These are phyloP conservation scores for Pelodytes ibericus DNA, from an alignment of 2,797 vertebrate species.

Conservation along the genomic window DNA sequence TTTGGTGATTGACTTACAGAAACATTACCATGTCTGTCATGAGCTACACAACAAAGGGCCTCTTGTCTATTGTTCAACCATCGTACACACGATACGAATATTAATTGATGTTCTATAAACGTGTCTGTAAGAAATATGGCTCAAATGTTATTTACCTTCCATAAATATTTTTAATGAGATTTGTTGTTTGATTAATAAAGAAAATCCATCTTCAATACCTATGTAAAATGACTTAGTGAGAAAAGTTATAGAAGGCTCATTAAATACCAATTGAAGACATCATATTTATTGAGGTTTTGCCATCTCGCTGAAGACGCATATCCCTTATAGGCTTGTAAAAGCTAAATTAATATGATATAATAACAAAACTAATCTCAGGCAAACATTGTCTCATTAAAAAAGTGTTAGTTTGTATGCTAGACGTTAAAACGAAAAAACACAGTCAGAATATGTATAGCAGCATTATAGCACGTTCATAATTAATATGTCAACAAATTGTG, in stretches of 20 bases:
- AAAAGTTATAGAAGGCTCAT: conserved; percentile 35
- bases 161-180: conserved; percentile 44
- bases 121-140: conserved; percentile 4
- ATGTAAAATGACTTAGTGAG: neutral
- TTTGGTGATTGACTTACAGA: too few relatives aligned
- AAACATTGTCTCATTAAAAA: conserved; percentile 45
- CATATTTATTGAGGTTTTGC: conserved; percentile 43
- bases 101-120: conserved; percentile 28
- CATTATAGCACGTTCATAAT: conserved; percentile 20
- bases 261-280: conserved; percentile 38
- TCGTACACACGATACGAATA: neutral
- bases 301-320: conserved; percentile 15
- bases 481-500: neutral
- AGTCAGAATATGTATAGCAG: neutral
- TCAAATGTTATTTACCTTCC: conserved; percentile 1
- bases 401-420: conserved; percentile 37
- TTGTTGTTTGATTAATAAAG: conserved; percentile 29
- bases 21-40: neutral
- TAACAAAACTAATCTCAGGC: conserved; percentile 42
- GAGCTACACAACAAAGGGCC: neutral
- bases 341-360: conserved; percentile 41
- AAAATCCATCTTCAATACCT: conserved; percentile 26
- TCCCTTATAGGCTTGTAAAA: conserved; percentile 36
- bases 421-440: conserved; percentile 28
- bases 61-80: neutral